A percentile compares a stretch with the other conserved stretches of the same genome.
Conservation (phyloP, 2,888 invertebrate genomes). For the Orthosia incerta region DNA sequence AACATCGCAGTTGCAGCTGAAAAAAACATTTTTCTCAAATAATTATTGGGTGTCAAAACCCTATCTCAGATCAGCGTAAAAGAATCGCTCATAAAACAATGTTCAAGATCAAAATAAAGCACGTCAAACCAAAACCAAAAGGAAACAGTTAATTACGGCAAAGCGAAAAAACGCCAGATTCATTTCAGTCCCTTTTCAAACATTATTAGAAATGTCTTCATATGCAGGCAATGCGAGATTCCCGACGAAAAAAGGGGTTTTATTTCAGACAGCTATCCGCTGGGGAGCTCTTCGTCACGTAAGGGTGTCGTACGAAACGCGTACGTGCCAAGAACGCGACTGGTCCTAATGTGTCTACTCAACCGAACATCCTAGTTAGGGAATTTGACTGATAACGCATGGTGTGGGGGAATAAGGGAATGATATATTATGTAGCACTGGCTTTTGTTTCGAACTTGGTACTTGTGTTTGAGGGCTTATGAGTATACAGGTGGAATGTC, state of each 20-base stretch:
- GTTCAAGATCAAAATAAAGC: background rate
- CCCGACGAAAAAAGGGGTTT: constrained; percentile 69
- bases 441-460: constrained; percentile 36
- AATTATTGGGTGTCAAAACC: background rate
- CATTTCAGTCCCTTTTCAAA: constrained; percentile 56
- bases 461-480: constrained; percentile 26
- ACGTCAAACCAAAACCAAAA: constrained; percentile 1
- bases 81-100: background rate
- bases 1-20: no score
- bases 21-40: no score
- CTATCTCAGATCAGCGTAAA: background rate
- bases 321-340: constrained; percentile 66
- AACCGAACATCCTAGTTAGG: constrained; percentile 60
- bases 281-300: constrained; percentile 76
- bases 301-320: constrained; percentile 69
- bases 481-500: background rate
- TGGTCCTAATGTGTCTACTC: constrained; percentile 70
- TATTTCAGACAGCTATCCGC: constrained; percentile 72
- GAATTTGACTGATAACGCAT: constrained; percentile 68
- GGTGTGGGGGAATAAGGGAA: constrained; percentile 30
- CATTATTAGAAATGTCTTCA: constrained; percentile 67
- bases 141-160: constrained; percentile 37
- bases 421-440: constrained; percentile 32
- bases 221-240: constrained; percentile 71
- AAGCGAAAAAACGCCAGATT: constrained; percentile 22